Conservation (phyloP, 2,888 invertebrate genomes). For the Marronus borbonicus region DNA sequence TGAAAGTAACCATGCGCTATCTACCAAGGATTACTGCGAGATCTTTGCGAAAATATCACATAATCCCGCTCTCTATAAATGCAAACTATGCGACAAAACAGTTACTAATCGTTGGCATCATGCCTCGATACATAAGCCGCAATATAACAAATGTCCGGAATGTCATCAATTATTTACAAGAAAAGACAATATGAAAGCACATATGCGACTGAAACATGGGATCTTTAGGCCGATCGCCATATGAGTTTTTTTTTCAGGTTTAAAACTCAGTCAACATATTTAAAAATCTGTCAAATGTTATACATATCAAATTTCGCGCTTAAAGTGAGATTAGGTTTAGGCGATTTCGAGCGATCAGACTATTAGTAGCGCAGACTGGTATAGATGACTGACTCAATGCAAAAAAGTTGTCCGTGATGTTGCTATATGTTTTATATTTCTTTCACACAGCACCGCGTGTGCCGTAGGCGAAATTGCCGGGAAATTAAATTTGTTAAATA, state of each 20-base stretch:
- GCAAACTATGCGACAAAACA: constrained; percentile 77
- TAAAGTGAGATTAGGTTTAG: too few species aligned
- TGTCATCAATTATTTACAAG: constrained; percentile 77
- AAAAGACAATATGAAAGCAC: constrained; percentile 79
- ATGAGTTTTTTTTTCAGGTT: constrained; percentile 50
- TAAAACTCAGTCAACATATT: too few species aligned
- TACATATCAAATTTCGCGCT: too few species aligned
- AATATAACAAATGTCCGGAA: constrained; percentile 76
- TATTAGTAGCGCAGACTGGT: too few species aligned
- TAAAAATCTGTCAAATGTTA: too few species aligned
- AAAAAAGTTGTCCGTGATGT: too few species aligned
- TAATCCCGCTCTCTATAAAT: constrained; percentile 71
- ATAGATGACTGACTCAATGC: too few species aligned
- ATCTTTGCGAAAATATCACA: constrained; percentile 64
- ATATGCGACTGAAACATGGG: constrained; percentile 77
- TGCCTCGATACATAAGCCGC: constrained; percentile 77
- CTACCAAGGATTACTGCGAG: constrained; percentile 61
- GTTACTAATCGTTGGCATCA: constrained; percentile 81
- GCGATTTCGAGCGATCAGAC: too few species aligned
- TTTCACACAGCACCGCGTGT: too few species aligned
- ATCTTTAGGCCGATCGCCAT: constrained; percentile 47
- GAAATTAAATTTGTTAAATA: too few species aligned
- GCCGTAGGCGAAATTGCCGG: too few species aligned
- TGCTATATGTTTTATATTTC: too few species aligned
- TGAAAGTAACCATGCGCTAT: background rate